These are phyloP conservation scores for Archocentrus centrarchus DNA, from an alignment of 2,113 vertebrate genomes.

Conservation along the genomic window DNA sequence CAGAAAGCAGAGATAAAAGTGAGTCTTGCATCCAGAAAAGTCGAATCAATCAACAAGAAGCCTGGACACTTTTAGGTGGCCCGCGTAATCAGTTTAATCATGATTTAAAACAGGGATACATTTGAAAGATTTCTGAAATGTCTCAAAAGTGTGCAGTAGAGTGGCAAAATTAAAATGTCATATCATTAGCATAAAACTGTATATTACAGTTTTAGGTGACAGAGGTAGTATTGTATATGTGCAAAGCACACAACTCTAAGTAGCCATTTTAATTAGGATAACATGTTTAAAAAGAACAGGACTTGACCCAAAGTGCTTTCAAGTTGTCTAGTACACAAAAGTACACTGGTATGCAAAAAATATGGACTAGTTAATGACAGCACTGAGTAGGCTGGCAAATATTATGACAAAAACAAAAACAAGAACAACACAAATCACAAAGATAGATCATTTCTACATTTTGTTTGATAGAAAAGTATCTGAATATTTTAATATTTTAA, in stretches of 20 bases:
- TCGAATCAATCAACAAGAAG: too few species aligned
- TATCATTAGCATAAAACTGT: neutral
- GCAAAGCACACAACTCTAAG: neutral
- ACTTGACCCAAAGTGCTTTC: neutral
- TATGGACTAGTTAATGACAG: neutral
- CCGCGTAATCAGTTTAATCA: too few species aligned
- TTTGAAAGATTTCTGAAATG: too few species aligned
- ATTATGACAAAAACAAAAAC: neutral
- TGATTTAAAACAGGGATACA: too few species aligned
- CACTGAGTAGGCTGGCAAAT: neutral
- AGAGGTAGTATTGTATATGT: neutral
- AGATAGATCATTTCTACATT: neutral
- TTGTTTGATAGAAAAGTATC: neutral
- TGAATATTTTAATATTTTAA: neutral
- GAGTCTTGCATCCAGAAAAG: too few species aligned
- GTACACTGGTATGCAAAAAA: neutral
- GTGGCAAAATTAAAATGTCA: too few species aligned
- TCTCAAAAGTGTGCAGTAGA: too few species aligned
- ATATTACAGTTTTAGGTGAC: neutral
- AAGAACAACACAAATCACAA: neutral
- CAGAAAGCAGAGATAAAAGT: too few species aligned
- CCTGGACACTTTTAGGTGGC: too few species aligned
- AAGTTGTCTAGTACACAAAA: neutral
- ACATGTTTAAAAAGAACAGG: too few species aligned
- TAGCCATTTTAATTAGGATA: neutral